Base-by-base conservation (phyloP, 2,888 invertebrate genomes). In the Hartigia nigra region DNA sequence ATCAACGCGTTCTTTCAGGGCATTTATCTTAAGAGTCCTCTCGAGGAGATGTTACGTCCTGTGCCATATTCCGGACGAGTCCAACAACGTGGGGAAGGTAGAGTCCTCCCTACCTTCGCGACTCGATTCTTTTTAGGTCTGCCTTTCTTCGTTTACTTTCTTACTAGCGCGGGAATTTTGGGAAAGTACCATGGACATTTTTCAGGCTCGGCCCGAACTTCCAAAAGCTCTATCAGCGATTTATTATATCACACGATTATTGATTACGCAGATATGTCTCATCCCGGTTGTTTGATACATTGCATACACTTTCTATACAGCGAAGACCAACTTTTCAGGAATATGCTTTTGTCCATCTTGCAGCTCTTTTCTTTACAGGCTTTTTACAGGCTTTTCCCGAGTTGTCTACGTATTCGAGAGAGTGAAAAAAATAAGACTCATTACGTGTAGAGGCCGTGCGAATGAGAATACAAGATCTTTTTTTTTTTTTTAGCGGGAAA, bases 321-420 rank as follows among this genome's bases (percentile, higher is more conserved):
- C 78, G 72, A 70, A 70, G 70, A 70, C 70, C 34, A 76, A 80
- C 74, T 84, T 86, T 86, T 83, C 84, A 86, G 84, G 83, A 86
- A 83, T 83, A 81, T 81, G 78, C 79, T 82, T 81, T 82, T 86
- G 86, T 88, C 88, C 86, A 55, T 87, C 89, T 90, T 91, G 88
- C 91, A 91, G 91, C 90, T 89, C 84, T 89, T 91, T 90, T 91
- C 88, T 91, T 91, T 91, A 87, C 91, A 91, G 90, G 90, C 90
- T 90, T 75, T 89, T 88, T 89, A 81, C 90, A 91, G 90, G 90
- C 90, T 90, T 89, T 89, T 34, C 34, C 31, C 34, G 74, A 88
- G 88, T 87, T 86, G 83, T 88, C 87, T 84, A 85, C 88, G 84
- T 83, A 82, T 84, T 88, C 37, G 55, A 55, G 55, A 55, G 55